A percentile compares a stretch with the other conserved stretches of the same genome.
These are phyloP conservation scores for Margaritifera margaritifera DNA, from an alignment of 2,888 invertebrate species.

Conservation along the genomic window DNA sequence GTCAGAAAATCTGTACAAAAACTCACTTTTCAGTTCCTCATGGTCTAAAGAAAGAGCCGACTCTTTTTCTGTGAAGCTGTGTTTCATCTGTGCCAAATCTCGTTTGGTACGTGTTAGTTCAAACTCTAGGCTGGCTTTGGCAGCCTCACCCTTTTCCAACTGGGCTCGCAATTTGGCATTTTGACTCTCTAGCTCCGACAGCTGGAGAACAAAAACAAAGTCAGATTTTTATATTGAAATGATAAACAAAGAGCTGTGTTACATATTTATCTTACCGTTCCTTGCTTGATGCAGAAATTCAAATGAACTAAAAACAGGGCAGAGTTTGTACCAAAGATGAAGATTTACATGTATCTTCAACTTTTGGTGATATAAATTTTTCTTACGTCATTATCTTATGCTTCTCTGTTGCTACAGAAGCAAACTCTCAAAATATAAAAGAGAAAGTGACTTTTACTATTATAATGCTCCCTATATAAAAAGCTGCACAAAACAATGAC, in stretches of 20 bases:
- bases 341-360: too few relatives aligned
- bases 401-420: too few relatives aligned
- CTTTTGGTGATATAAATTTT: too few relatives aligned
- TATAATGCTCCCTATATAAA: too few relatives aligned
- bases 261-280: background rate
- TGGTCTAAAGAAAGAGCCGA: constrained; percentile 49
- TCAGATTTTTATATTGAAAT: background rate
- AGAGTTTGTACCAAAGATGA: too few relatives aligned
- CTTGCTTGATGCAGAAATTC: background rate
- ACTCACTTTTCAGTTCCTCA: constrained; percentile 63
- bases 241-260: background rate
- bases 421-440: too few relatives aligned
- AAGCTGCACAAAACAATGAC: too few relatives aligned
- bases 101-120: constrained; percentile 62
- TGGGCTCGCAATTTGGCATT: constrained; percentile 62
- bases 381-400: too few relatives aligned
- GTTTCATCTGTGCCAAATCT: constrained; percentile 58
- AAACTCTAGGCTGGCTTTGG: constrained; percentile 67
- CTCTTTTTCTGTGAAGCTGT: constrained; percentile 52
- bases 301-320: too few relatives aligned
- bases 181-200: constrained; percentile 59
- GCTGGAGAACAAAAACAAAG: constrained; percentile 34
- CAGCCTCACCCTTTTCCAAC: constrained; percentile 68
- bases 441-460: too few relatives aligned
- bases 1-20: background rate